Evolutionary conservation across 1,140 invertebrate genomes (phyloP).

Genomic region (Oryctes rhinoceros): DNA sequence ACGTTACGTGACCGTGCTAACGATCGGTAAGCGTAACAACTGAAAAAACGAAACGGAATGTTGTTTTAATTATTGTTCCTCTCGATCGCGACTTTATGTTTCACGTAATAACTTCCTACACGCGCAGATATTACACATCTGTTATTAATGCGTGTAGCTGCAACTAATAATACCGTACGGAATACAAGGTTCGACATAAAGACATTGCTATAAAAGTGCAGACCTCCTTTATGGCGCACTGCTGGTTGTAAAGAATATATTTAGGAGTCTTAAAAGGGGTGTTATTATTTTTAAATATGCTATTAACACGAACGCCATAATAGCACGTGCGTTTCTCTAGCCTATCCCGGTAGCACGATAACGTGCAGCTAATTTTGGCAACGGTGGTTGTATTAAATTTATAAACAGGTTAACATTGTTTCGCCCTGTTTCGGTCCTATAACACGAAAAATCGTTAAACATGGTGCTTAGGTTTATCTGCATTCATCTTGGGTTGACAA

Average conservation of each 20-base stretch:
- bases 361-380: conserved; percentile 8
- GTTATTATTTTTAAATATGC: conserved; percentile 7
- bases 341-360: not conserved
- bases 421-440: no score
- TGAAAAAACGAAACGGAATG: not conserved
- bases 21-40: not conserved
- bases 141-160: not conserved
- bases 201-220: not conserved
- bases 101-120: not conserved
- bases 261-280: not conserved
- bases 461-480: no score
- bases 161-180: not conserved
- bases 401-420: not conserved
- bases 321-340: not conserved
- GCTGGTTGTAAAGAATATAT: not conserved
- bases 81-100: not conserved
- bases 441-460: no score
- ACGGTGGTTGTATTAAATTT: not conserved
- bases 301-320: not conserved
- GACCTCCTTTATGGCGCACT: not conserved
- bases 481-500: no score
- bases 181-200: not conserved
- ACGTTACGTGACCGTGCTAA: not conserved
- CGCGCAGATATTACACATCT: not conserved
- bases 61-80: not conserved